Conservation (phyloP, 2,888 invertebrate genomes). For the Arctia plantaginis region DNA sequence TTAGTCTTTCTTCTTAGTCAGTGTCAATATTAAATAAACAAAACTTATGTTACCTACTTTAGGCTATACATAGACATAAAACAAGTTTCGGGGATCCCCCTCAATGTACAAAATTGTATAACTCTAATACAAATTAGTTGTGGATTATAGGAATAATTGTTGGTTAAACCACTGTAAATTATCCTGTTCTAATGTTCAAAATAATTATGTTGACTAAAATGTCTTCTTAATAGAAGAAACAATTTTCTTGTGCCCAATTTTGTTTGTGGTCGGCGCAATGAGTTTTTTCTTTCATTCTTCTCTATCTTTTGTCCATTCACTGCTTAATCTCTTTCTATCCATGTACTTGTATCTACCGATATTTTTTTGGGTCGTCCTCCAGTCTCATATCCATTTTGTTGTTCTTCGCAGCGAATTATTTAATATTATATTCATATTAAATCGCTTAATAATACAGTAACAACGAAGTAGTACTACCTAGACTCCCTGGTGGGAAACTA, state of each 20-base stretch:
- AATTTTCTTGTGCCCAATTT: no score
- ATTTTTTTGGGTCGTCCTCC: no score
- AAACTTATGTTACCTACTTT: neutral
- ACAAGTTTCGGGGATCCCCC: constrained; percentile 3
- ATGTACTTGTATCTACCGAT: no score
- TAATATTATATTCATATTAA: no score
- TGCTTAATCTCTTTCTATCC: no score
- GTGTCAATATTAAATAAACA: neutral
- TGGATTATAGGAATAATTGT: neutral
- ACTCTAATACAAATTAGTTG: neutral
- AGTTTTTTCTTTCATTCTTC: neutral
- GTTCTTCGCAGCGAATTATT: neutral
- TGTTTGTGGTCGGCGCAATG: neutral
- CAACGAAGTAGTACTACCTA: neutral
- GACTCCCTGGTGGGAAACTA: neutral
- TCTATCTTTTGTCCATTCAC: neutral
- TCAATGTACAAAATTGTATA: neutral
- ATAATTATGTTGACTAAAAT: neutral
- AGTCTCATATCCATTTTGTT: neutral
- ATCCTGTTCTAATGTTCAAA: neutral
- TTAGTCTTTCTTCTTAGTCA: neutral
- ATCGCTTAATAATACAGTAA: neutral
- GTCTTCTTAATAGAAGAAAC: neutral
- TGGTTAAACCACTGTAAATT: neutral
- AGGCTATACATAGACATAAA: neutral